Percentiles rank a stretch among this genome's conserved stretches.
Conservation (phyloP, 2,113 vertebrate species). For the Solenodon paradoxus region DNA sequence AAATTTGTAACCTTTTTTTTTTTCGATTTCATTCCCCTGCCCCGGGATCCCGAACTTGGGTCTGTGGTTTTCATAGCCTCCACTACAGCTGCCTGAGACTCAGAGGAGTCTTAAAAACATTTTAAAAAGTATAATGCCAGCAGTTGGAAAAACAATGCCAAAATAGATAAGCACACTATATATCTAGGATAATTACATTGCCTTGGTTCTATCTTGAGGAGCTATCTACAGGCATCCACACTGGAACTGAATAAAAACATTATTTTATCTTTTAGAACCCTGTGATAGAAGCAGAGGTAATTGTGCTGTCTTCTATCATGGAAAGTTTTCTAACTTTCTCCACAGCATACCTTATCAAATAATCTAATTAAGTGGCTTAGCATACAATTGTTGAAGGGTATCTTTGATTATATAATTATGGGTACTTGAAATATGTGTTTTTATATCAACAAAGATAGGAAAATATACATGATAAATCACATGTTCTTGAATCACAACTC, state of each 20-base stretch:
- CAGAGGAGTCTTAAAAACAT: not conserved
- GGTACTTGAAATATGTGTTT: conserved; percentile 50
- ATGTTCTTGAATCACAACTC: conserved; percentile 38
- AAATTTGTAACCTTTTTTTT: too few species aligned
- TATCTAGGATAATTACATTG: too few species aligned
- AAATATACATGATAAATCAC: conserved; percentile 73
- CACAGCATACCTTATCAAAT: conserved; percentile 70
- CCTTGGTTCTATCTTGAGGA: too few species aligned
- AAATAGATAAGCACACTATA: not conserved
- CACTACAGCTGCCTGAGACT: too few species aligned
- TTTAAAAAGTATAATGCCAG: not conserved
- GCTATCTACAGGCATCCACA: too few species aligned
- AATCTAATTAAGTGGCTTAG: conserved; percentile 72
- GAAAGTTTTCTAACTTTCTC: conserved; percentile 41
- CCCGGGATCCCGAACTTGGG: too few species aligned
- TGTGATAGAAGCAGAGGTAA: conserved; percentile 66
- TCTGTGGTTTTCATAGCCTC: too few species aligned
- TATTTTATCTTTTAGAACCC: conserved; percentile 22
- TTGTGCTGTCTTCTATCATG: conserved; percentile 10
- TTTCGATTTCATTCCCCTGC: too few species aligned
- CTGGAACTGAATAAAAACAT: not conserved
- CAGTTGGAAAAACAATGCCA: not conserved
- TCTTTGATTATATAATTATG: conserved; percentile 62
- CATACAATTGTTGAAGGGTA: conserved; percentile 63
- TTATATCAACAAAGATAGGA: conserved; percentile 62